These are phyloP conservation scores for Zhengitettix transpicula DNA, from an alignment of 2,888 invertebrate genomes.

Conservation along the genomic window DNA sequence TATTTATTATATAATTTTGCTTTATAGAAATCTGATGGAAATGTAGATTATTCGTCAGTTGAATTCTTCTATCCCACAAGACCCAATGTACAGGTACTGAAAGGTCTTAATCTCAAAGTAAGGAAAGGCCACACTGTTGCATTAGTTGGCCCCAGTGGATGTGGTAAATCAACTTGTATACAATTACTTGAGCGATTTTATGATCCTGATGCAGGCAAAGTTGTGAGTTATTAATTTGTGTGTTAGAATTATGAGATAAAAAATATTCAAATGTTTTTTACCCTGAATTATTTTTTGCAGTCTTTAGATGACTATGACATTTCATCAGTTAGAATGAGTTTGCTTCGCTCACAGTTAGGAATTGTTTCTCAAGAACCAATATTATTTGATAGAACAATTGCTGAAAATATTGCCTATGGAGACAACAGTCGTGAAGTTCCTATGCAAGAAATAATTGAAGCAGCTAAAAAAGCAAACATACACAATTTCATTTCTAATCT, in stretches of 20 bases:
- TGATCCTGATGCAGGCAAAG: constrained; percentile 48
- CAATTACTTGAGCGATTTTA: constrained; percentile 65
- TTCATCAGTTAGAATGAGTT: constrained; percentile 25
- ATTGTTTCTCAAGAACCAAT: constrained; percentile 43
- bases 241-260: too few relatives aligned
- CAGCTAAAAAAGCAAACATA: constrained; percentile 32
- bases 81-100: constrained; percentile 53
- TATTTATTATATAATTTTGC: background rate
- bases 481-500: constrained; percentile 32
- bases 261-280: too few relatives aligned
- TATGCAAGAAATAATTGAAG: constrained; percentile 31
- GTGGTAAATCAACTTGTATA: constrained; percentile 68
- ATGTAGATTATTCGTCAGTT: constrained; percentile 38
- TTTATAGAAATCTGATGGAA: background rate
- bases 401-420: constrained; percentile 44
- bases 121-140: constrained; percentile 55
- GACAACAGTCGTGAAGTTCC: constrained; percentile 28
- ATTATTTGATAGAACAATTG: constrained; percentile 36
- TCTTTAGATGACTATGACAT: constrained; percentile 20
- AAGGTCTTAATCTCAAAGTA: constrained; percentile 49
- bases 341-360: constrained; percentile 31
- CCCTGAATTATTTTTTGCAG: constrained; percentile 3
- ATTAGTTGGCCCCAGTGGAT: constrained; percentile 56
- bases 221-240: constrained; percentile 22
- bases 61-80: constrained; percentile 73